Base-by-base conservation (phyloP, 2,797 vertebrate genomes). In the Mergus octosetaceus region DNA sequence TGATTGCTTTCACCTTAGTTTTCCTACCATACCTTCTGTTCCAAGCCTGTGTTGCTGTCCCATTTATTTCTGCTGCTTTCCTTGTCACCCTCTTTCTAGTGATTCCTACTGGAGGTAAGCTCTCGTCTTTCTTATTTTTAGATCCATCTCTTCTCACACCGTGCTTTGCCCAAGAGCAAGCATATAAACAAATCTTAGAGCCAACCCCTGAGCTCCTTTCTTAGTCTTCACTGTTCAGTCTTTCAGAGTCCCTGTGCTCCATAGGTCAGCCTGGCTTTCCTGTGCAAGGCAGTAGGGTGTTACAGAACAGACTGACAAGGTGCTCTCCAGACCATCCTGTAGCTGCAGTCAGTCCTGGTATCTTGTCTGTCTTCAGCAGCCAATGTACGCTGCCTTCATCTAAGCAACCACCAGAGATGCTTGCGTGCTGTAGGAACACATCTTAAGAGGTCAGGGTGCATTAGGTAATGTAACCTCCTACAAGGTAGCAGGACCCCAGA, bases 11-110 rank as follows among this genome's bases (percentile, higher is more conserved):
- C 71, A 84, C 74, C 83, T 88, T 90, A 24, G 22, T 57, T 88
- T 86, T 91, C 49, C 71, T 79, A 51, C 66, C 30, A 19, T 65
- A 93, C 60, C 58, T 87, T 89, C 94, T 91, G 73, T 45, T 94
- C 89, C 91, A 84, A 70, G n/a, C 34, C 45, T 22, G 25, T 64
- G 64, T n/a, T 75, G 41, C 69, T 75, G 65, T 65, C 38, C 54
- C 81, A 28, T 87, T 85, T 87, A 85, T 92, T 95, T 80, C 89
- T 87, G 41, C 60, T 90, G 71, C 71, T 96, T 94, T 86, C 82
- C 43, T 70, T 78, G 15, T 60, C 70, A 71, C 30, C 17, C 24
- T 78, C 24, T 77, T 92, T 89, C 83, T 69, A 93, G 81, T 68
- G 83, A 85, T 73, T 83, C 53, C 43, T 49, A 34, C 69, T 95